Base-by-base conservation (phyloP, 92 coral and sea anemone species). In the Porites cylindrica region DNA sequence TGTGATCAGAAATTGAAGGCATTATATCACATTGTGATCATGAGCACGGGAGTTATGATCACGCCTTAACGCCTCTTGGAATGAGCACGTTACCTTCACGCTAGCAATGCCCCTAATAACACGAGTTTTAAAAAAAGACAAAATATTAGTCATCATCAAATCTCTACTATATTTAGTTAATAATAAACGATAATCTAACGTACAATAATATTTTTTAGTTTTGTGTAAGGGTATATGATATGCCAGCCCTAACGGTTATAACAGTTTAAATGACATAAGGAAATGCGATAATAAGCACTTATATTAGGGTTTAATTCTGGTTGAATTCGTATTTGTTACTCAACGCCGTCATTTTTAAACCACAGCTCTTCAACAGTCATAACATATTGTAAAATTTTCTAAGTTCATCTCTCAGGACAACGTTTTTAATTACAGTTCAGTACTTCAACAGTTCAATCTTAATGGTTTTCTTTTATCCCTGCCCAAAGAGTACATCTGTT, bases 401-500 rank as follows among this genome's bases (percentile, higher is more conserved):
- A 29, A 29, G 32, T 29, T 29, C 32, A 29, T 29, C 32, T 29
- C 32, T 29, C 32, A 2, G 32, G 3, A 29, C 32, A 29, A 2
- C 32, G 32, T 29, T 29, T 29, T 29, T 29, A 29, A 29, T 29
- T 29, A 29, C 32, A 29, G 32, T 29, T 29, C 32, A 29, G 32
- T 29, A 29, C 32, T 2, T 29, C 32, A 29, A 29, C 32, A 1
- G 32, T 29, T 29, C 32, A 29, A 29, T 29, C 32, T 3, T 29
- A 1, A 29, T 29, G 32, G 32, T 29, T 2, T 29, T 29, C 32
- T 29, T 61, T 83, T 63, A 73, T 23, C 56, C 87, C 87, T 70
- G 70, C 86, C 86, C 79, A 82, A 23, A 82, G 59, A 82, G 20
- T 47, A 65, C 77, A 82, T 58, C 72, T 81, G 67, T 67, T 51